These are phyloP conservation scores for Kryptolebias marmoratus DNA, from an alignment of 2,113 vertebrate species.

Conservation along the genomic window DNA sequence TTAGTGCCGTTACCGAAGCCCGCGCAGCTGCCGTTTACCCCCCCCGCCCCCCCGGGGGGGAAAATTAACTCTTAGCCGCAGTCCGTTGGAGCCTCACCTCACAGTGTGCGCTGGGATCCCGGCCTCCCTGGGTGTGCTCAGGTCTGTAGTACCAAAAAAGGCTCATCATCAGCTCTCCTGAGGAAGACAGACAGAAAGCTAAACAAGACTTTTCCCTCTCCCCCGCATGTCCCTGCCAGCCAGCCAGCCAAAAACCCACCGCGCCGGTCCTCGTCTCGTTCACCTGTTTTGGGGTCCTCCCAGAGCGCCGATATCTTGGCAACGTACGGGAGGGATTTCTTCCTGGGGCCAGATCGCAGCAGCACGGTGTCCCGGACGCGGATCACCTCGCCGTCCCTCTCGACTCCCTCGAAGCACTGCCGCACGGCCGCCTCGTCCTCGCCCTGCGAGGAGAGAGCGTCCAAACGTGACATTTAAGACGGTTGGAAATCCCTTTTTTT, in stretches of 20 bases:
- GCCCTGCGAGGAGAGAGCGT: slow-evolving; percentile 78
- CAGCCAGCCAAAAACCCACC: background rate
- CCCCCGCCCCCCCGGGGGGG: background rate
- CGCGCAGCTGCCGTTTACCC: background rate
- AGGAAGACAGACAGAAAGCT: slow-evolving; percentile 29
- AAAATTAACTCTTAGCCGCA: slow-evolving; percentile 1
- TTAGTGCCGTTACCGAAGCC: background rate
- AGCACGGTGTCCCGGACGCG: slow-evolving; percentile 93
- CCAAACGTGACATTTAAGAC: no score
- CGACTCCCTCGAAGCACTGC: slow-evolving; percentile 95
- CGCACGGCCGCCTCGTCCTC: slow-evolving; percentile 91
- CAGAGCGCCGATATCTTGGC: slow-evolving; percentile 98
- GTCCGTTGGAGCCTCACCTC: slow-evolving; percentile 84
- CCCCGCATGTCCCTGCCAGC: background rate
- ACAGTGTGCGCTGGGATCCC: slow-evolving; percentile 94
- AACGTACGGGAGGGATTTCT: slow-evolving; percentile 96
- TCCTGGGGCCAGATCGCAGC: slow-evolving; percentile 93
- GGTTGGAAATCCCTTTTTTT: no score
- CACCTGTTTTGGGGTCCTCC: slow-evolving; percentile 98
- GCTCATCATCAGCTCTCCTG: slow-evolving; percentile 99
- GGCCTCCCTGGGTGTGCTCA: slow-evolving; percentile 97
- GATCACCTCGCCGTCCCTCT: slow-evolving; percentile 95
- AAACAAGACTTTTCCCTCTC: background rate
- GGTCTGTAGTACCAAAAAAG: slow-evolving; percentile 99
- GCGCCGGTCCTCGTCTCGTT: background rate